A percentile compares a stretch with the other conserved stretches of the same genome.
Conservation (phyloP, 2,797 vertebrate species). For the Falco naumanni region DNA sequence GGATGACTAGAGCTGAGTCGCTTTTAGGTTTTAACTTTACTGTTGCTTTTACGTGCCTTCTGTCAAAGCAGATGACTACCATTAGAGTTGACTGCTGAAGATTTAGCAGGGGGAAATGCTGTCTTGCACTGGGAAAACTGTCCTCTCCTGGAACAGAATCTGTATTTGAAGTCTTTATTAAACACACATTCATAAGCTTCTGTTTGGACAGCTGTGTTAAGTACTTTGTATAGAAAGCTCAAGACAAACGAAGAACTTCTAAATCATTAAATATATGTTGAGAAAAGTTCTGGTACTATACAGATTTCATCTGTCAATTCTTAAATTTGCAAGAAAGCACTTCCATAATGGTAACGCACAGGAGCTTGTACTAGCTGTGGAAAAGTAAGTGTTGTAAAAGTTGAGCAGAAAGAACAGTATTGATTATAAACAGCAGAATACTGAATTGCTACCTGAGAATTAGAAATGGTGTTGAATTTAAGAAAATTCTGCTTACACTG, state of each 20-base stretch:
- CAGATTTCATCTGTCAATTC: neutral
- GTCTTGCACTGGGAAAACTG: neutral
- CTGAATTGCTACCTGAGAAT: neutral
- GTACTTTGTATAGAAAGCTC: neutral
- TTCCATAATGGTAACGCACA: neutral
- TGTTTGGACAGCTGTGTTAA: neutral
- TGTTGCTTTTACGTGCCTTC: neutral
- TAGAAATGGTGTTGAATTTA: neutral
- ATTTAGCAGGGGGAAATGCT: neutral
- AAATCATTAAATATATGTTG: neutral
- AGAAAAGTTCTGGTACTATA: neutral
- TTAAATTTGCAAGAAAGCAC: neutral
- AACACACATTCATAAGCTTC: neutral
- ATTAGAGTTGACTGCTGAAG: neutral
- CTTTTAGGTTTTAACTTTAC: neutral
- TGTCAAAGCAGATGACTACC: neutral
- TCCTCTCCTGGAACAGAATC: neutral
- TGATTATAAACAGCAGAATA: neutral
- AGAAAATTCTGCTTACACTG: neutral
- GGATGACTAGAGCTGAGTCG: neutral
- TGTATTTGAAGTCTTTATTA: neutral
- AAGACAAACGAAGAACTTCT: rapidly evolving
- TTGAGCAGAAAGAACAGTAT: neutral
- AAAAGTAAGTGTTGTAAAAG: neutral
- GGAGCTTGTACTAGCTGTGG: neutral